Evolutionary conservation across 2,888 invertebrate species (phyloP), one percentile per base, ranked within the genome.

Genomic region (Leptarthrus brevirostris): DNA sequence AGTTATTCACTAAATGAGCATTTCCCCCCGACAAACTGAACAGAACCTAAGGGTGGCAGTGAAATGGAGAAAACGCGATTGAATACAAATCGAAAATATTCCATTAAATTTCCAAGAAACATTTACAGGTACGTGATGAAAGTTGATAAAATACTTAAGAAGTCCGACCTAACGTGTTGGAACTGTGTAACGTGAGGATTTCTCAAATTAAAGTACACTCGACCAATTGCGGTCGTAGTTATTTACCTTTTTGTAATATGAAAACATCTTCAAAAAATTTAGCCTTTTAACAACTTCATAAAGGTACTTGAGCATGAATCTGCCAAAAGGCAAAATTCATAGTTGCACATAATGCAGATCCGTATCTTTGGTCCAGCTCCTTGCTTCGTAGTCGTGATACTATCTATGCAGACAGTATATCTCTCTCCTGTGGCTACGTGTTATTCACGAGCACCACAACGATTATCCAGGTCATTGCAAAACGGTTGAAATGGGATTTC

Each of bases 61-160:
- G 12, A 49, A 49, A 20, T 49, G 49, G 18, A 5, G 18, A 20
- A n/a, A 20, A 24, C 47, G 64, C 44, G 8, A 44, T 22, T 54
- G 54, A 64, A 64, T 64, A 64, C 64, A 44, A 64, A 64, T 64
- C 64, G 64, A 64, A 47, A 44, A 64, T 47, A 64, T 64, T 64
- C 64, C 44, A 44, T 47, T 22, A 44, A 47, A 24, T 4, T 24
- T 8, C 34, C 24, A 22, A 47, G 44, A 24, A 64, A 24, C 64
- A 24, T 26, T 64, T 24, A 5, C 22, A 44, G 64, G 24, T 34
- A 64, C 64, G 64, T 64, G 64, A 40, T 64, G 36, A 24, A 61
- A 47, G 24, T 44, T 40, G 64, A 24, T 64, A 44, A 64, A 44
- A 12, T 22, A 40, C 36, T 18, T 36, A 34, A 47, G 44, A 34